Conservation (phyloP, 2,888 invertebrate species). For the Amblyjoppa fuscipennis region DNA sequence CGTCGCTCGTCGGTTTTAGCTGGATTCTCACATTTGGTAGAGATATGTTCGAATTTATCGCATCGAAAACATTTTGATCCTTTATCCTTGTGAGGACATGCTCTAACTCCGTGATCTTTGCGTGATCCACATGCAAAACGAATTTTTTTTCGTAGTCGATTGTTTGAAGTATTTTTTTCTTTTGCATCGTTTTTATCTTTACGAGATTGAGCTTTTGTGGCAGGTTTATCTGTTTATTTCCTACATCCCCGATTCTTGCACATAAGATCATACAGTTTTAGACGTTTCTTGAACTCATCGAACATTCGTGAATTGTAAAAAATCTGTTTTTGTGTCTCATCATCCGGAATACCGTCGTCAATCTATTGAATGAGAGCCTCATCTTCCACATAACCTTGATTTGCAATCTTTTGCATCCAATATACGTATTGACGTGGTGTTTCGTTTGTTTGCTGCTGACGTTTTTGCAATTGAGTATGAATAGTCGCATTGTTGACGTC, state of each 20-base stretch:
- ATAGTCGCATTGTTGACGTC: slow-evolving; percentile 57
- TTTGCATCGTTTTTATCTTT: no score
- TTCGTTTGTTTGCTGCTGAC: no score
- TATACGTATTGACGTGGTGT: no score
- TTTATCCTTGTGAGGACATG: slow-evolving; percentile 53
- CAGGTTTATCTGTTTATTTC: no score
- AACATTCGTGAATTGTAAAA: no score
- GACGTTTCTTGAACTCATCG: slow-evolving; percentile 16
- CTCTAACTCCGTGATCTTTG: slow-evolving; percentile 37
- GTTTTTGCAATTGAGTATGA: slow-evolving; percentile 49
- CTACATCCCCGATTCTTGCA: no score
- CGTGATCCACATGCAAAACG: slow-evolving; percentile 47
- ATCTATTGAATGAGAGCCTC: no score
- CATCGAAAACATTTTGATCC: slow-evolving; percentile 60
- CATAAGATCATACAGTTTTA: background rate
- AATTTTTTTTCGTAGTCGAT: slow-evolving; percentile 3
- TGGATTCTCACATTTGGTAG: slow-evolving; percentile 49
- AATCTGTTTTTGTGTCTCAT: no score
- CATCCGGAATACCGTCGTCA: no score
- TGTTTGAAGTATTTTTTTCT: background rate
- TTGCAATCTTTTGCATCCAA: no score
- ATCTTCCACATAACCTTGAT: no score
- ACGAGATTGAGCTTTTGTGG: no score
- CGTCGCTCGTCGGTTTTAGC: background rate
- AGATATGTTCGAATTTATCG: slow-evolving; percentile 56